Base-by-base conservation (phyloP, 2,888 invertebrate species). In the Romanomermis culicivorax region DNA sequence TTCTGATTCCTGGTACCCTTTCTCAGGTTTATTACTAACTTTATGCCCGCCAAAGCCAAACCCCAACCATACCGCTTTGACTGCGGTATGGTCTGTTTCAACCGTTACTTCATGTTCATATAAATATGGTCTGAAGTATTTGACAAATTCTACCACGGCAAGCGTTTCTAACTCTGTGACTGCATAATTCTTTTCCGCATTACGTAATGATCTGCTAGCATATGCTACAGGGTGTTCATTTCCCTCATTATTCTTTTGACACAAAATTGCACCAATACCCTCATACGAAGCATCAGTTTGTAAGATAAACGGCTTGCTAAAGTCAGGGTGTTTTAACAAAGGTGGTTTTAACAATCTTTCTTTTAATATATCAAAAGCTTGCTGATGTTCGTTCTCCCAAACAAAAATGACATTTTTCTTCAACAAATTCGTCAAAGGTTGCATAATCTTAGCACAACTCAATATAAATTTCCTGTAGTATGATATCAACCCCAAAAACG, bases 21-120 rank as follows among this genome's bases (percentile, higher is more conserved):
- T n/a, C 45, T 11, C 7, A 7, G 45, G 4, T 23, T 11, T n/a
- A 45, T 23, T 4, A 36, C 7, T 11, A 45, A n/a, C 36, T 71
- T 63, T 55, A 63, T 71, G 1, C 62, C 57, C 56, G 71, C 69
- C 1, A 74, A 55, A 23, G 61, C 57, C 14, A 73, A 50, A 1
- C 69, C 67, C 73, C 72, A 74, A 48, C 73, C 56, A 58, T 4
- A 75, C 58, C 70, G 72, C 76, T 65, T 69, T 69, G 36, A 75
- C 60, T 0, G 72, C 68, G 55, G 70, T 67, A 54, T 73, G 73
- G 55, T 74, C 74, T 0, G 70, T 71, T 2, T 65, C 57, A 0
- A 73, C 61, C 0, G 56, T 58, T 11, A 71, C 65, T 0, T 58
- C 30, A 4, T 60, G 42, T 1, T 66, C 64, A 48, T 70, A 69